Conservation (phyloP, 1,140 invertebrate genomes). For the Cyphomyrmex costatus region DNA sequence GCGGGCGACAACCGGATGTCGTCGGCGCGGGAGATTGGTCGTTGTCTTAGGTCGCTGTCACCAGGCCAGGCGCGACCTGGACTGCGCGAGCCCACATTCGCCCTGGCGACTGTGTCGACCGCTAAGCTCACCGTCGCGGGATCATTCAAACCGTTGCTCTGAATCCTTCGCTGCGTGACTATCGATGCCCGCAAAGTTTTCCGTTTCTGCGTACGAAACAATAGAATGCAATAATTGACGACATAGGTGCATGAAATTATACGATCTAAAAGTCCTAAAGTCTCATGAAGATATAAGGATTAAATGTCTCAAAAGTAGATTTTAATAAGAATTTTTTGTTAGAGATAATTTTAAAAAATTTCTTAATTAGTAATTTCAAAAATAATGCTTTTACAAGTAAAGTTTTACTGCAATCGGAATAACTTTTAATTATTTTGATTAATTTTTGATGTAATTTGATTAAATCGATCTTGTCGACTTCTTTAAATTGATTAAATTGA, state of each 20-base stretch:
- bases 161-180: conserved; percentile 91
- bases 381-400: background rate
- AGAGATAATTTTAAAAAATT: background rate
- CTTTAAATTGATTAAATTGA: conserved; percentile 15
- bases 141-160: conserved; percentile 94
- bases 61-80: conserved; percentile 89
- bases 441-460: background rate
- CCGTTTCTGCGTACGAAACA: conserved; percentile 90
- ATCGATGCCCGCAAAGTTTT: conserved; percentile 93
- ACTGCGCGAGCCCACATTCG: conserved; percentile 80
- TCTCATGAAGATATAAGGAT: background rate
- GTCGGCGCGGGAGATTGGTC: conserved; percentile 72
- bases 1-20: conserved; percentile 80
- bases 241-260: background rate
- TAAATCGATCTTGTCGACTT: background rate
- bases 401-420: background rate
- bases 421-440: conserved; percentile 9
- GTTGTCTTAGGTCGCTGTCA: conserved; percentile 87
- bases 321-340: background rate
- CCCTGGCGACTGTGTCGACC: conserved; percentile 88
- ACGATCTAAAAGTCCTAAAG: background rate
- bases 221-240: conserved; percentile 4
- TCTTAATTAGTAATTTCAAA: background rate
- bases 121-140: conserved; percentile 91
- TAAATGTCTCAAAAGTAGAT: background rate